phyloP scores from a whole-genome alignment of 2,888 invertebrate genomes.

The Thysanoteuthis rhombus region DNA sequence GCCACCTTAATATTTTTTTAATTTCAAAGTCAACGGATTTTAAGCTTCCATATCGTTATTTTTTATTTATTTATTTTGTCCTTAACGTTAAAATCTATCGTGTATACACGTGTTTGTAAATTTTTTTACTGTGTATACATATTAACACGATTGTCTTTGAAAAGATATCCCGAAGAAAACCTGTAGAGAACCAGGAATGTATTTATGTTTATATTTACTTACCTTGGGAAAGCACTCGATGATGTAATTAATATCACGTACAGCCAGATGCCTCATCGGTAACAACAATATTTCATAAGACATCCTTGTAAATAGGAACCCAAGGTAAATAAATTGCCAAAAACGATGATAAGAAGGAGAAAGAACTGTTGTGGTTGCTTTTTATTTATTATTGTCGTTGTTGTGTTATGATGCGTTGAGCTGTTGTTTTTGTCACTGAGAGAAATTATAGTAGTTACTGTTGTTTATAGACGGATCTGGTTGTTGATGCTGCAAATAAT shows the following conservation, averaged over 20 bases:
- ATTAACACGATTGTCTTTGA: background rate
- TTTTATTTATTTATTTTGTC: background rate
- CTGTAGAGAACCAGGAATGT: background rate
- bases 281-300: background rate
- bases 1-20: background rate
- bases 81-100: background rate
- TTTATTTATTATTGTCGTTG: background rate
- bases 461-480: too few relatives aligned
- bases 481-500: background rate
- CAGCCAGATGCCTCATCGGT: background rate
- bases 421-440: background rate
- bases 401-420: background rate
- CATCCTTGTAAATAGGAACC: background rate
- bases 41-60: background rate
- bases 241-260: background rate
- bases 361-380: background rate
- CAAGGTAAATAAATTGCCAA: background rate
- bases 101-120: background rate
- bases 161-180: background rate
- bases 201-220: background rate
- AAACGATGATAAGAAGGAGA: background rate
- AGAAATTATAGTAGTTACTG: too few relatives aligned
- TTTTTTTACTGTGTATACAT: background rate
- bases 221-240: slow-evolving; percentile 26
- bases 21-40: background rate